Evolutionary conservation across 35 echinoderm and acorn worm genomes (phyloP).

Genomic region (Lytechinus variegatus): DNA sequence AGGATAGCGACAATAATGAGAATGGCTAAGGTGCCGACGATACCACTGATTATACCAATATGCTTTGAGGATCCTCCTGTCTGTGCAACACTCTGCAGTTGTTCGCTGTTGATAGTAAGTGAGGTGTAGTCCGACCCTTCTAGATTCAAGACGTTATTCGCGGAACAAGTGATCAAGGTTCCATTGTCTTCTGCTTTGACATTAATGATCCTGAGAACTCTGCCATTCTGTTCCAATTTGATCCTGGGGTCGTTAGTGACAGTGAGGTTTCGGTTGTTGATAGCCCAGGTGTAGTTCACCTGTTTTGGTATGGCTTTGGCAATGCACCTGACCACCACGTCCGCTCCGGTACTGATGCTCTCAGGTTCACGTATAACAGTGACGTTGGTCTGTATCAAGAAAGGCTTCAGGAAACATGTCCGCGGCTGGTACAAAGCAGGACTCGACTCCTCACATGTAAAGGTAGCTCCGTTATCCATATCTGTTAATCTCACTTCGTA

Average conservation of each 20-base stretch:
- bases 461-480: conserved; percentile 66
- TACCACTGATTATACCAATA: conserved; percentile 17
- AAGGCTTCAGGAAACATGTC: conserved; percentile 62
- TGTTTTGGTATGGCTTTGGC: conserved; percentile 40
- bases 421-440: conserved; percentile 38
- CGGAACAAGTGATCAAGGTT: conserved; percentile 19
- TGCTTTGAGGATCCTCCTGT: conserved; percentile 25
- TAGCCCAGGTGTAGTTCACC: conserved; percentile 71
- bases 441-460: conserved; percentile 63
- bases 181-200: conserved; percentile 27
- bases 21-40: conserved; percentile 12
- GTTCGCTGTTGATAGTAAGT: conserved; percentile 17
- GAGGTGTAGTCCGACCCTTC: neutral
- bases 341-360: conserved; percentile 41
- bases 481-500: conserved; percentile 71
- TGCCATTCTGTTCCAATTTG: neutral
- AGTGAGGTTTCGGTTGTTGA: conserved; percentile 47
- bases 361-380: conserved; percentile 5
- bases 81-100: conserved; percentile 45
- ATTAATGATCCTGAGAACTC: neutral
- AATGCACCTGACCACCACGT: conserved; percentile 46
- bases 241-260: neutral
- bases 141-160: conserved; percentile 19
- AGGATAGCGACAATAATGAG: neutral
- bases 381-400: conserved; percentile 64